Conservation (phyloP, 64 coral and sea anemone species). For the Platygyra sinensis region DNA sequence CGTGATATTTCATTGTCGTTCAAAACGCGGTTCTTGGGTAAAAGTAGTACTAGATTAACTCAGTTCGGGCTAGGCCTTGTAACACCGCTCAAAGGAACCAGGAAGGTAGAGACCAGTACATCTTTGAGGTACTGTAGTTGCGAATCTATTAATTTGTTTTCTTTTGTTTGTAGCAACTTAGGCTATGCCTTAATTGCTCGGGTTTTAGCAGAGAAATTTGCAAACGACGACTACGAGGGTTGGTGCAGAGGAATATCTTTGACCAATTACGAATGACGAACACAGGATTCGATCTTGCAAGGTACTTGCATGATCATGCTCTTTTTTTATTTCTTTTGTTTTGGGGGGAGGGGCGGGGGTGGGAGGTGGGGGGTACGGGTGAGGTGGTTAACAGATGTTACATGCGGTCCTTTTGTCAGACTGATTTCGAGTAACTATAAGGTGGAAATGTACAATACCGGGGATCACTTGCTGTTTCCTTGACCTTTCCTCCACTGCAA, state of each 20-base stretch:
- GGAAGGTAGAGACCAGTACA: too few relatives aligned
- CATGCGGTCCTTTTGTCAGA: too few relatives aligned
- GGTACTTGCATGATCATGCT: conserved; percentile 24
- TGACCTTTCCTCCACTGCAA: too few relatives aligned
- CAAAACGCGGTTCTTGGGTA: neutral
- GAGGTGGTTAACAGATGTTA: too few relatives aligned
- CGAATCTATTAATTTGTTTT: neutral
- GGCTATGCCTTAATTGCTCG: conserved; percentile 81
- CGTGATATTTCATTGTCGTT: too few relatives aligned
- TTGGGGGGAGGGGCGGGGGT: too few relatives aligned
- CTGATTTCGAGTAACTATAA: too few relatives aligned
- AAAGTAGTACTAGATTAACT: neutral
- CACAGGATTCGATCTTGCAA: conserved; percentile 73
- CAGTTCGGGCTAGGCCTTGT: neutral
- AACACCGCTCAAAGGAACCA: too few relatives aligned
- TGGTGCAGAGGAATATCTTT: conserved; percentile 79
- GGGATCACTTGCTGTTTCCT: too few relatives aligned
- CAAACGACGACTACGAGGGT: conserved; percentile 59
- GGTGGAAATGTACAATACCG: too few relatives aligned
- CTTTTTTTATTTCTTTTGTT: neutral
- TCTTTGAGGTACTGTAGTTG: too few relatives aligned
- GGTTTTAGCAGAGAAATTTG: conserved; percentile 79
- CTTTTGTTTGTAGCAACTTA: conserved; percentile 69
- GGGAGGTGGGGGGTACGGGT: too few relatives aligned
- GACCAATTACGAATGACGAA: conserved; percentile 78